Evolutionary conservation across 2,797 vertebrate species (phyloP).

Genomic region (Heterohyrax brucei): DNA sequence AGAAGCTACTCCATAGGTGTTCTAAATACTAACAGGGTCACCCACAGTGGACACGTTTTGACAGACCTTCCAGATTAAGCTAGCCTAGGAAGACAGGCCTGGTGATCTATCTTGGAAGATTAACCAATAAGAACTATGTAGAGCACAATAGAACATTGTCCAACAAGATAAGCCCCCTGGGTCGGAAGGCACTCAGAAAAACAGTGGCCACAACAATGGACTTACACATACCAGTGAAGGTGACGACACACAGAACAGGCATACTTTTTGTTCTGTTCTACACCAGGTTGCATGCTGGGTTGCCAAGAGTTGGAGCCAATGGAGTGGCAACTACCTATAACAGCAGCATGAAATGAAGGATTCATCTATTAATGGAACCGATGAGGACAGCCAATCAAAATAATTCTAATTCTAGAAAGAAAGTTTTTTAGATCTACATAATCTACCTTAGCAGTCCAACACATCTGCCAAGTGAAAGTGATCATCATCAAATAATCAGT

Average conservation of each 20-base stretch:
- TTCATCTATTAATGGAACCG: background rate
- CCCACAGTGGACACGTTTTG: background rate
- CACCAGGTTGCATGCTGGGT: background rate
- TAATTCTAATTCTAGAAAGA: background rate
- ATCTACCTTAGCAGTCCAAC: background rate
- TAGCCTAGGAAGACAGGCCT: background rate
- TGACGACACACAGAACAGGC: background rate
- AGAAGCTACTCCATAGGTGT: background rate
- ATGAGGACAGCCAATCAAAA: background rate
- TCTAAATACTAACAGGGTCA: background rate
- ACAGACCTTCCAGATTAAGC: background rate
- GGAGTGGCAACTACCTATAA: background rate
- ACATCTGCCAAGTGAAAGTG: background rate
- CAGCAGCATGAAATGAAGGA: background rate
- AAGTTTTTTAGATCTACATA: background rate
- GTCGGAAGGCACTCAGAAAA: background rate
- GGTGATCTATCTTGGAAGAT: background rate
- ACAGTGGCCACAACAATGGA: background rate
- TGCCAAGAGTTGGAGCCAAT: background rate
- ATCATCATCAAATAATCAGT: background rate
- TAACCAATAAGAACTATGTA: background rate
- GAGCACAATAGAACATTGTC: background rate
- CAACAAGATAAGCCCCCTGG: background rate
- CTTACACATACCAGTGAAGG: background rate
- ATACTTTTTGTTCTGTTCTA: background rate